A percentile compares a stretch with the other conserved stretches of the same genome.
Conservation (phyloP, 2,113 vertebrate genomes). For the Formicarius rufipectus region DNA sequence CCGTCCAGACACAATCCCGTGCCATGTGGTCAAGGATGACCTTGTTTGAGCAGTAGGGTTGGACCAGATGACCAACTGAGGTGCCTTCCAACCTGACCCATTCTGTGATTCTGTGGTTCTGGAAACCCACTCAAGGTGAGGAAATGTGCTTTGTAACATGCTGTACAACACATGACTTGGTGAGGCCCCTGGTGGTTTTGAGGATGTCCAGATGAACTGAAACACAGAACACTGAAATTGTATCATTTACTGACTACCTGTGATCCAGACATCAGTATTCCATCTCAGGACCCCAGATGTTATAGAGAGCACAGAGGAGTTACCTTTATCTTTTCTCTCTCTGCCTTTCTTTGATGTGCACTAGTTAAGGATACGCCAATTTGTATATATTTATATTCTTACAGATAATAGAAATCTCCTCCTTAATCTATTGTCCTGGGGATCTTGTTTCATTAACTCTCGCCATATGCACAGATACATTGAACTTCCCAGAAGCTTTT, state of each 20-base stretch:
- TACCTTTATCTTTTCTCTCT: neutral
- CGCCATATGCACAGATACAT: neutral
- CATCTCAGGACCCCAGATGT: no score
- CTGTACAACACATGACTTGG: neutral
- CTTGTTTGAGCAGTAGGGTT: neutral
- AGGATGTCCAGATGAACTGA: neutral
- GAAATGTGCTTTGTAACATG: neutral
- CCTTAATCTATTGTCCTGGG: neutral
- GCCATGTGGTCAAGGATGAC: neutral
- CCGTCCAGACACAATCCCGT: neutral
- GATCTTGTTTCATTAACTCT: neutral
- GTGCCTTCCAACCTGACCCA: neutral
- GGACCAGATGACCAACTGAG: neutral
- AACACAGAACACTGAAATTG: neutral
- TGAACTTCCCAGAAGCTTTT: neutral
- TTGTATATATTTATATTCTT: neutral
- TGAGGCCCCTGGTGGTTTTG: neutral
- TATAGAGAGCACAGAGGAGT: neutral
- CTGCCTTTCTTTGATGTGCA: neutral
- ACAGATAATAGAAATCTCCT: neutral
- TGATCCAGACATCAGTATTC: neutral
- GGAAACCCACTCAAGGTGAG: neutral
- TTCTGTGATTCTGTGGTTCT: neutral
- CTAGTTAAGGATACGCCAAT: neutral
- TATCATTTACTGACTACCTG: neutral